Percentiles rank a stretch among this genome's conserved stretches.
Evolutionary conservation across 92 coral and sea anemone genomes (phyloP).

Genomic region (Ricordea florida): DNA sequence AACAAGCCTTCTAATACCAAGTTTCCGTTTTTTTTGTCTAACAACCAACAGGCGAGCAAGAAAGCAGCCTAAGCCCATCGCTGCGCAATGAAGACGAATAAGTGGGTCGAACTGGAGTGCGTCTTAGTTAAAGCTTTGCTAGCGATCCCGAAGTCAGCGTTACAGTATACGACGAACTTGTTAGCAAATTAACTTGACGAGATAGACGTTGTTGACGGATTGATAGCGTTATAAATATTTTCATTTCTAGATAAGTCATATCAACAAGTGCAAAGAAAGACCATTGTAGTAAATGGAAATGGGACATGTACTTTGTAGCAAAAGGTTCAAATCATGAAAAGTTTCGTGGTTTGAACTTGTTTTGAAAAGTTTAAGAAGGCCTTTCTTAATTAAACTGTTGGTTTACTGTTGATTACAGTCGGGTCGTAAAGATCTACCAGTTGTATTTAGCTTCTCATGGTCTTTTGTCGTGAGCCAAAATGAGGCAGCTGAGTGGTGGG

Average conservation of each 20-base stretch:
- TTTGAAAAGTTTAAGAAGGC: too few relatives aligned
- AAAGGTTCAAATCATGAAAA: not conserved
- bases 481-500: too few relatives aligned
- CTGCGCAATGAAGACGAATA: conserved; percentile 54
- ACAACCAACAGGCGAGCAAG: conserved; percentile 77
- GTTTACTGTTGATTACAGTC: too few relatives aligned
- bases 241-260: too few relatives aligned
- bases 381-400: too few relatives aligned
- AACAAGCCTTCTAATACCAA: conserved; percentile 22
- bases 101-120: conserved; percentile 32
- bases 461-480: too few relatives aligned
- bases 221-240: too few relatives aligned
- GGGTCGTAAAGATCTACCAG: too few relatives aligned
- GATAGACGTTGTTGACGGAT: too few relatives aligned
- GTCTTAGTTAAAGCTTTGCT: conserved; percentile 9
- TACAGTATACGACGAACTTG: conserved; percentile 76
- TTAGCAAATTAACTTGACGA: conserved; percentile 37
- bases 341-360: not conserved
- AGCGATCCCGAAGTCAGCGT: conserved; percentile 52
- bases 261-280: conserved; percentile 21
- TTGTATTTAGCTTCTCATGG: too few relatives aligned
- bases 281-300: not conserved
- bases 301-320: not conserved
- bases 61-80: conserved; percentile 64
- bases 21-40: conserved; percentile 62